Percentiles rank a stretch among this genome's conserved stretches.
These are phyloP conservation scores for Parthenolecanium corni DNA, from an alignment of 2,888 invertebrate species.

Conservation along the genomic window DNA sequence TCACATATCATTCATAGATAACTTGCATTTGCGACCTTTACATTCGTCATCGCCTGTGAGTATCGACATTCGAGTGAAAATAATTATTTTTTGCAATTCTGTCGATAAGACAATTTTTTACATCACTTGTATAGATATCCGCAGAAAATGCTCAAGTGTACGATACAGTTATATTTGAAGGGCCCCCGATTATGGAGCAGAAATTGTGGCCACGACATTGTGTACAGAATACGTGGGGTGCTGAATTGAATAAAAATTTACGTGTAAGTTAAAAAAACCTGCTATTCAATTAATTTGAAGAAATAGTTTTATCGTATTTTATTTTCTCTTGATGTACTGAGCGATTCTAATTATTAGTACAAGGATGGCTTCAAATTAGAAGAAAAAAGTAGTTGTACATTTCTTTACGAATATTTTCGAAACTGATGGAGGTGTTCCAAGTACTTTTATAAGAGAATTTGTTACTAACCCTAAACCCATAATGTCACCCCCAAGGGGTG, in stretches of 20 bases:
- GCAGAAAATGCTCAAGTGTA: slow-evolving; percentile 68
- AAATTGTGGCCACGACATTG: slow-evolving; percentile 93
- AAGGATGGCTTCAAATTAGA: no score
- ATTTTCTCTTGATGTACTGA: no score
- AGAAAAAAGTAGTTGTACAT: no score
- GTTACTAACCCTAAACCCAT: no score
- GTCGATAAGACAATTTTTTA: neutral
- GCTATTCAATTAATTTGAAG: no score
- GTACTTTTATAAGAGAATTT: no score
- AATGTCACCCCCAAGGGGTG: no score
- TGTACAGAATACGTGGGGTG: slow-evolving; percentile 90
- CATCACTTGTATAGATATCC: slow-evolving; percentile 47
- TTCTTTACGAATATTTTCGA: no score
- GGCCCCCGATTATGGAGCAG: slow-evolving; percentile 73
- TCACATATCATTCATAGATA: slow-evolving; percentile 93
- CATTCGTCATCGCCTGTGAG: slow-evolving; percentile 58
- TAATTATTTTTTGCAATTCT: neutral
- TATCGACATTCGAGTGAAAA: no score
- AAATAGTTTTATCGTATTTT: no score
- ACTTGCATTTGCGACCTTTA: slow-evolving; percentile 62
- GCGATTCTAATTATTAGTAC: no score
- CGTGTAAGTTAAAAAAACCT: slow-evolving; percentile 48
- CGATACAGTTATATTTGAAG: slow-evolving; percentile 87
- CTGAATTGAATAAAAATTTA: slow-evolving; percentile 79
- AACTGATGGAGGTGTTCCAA: no score